A percentile compares a stretch with the other conserved stretches of the same genome.
Conservation (phyloP, 2,113 vertebrate species). For the Columba livia region DNA sequence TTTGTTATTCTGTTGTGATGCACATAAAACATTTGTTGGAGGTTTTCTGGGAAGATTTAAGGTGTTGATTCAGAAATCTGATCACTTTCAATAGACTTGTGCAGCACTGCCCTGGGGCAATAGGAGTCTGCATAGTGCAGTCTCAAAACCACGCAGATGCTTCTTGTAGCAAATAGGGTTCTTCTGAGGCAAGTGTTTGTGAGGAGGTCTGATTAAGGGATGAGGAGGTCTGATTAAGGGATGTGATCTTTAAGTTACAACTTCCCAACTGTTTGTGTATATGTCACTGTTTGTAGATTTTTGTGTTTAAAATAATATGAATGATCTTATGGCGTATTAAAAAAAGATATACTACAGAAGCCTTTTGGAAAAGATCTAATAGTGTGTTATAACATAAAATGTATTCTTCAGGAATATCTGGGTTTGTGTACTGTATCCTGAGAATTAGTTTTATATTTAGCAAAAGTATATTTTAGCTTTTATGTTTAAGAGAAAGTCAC, state of each 20-base stretch:
- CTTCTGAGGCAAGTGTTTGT: background rate
- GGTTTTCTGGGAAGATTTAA: constrained; percentile 20
- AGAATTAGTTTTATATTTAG: constrained; percentile 56
- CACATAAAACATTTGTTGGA: constrained; percentile 41
- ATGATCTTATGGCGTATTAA: constrained; percentile 38
- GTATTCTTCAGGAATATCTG: constrained; percentile 47
- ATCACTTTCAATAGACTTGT: background rate
- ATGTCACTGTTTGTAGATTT: constrained; percentile 58
- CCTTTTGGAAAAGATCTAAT: background rate
- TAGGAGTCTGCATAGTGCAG: background rate
- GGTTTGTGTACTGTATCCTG: constrained; percentile 4
- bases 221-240: background rate
- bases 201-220: background rate
- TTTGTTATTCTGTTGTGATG: constrained; percentile 33
- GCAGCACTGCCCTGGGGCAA: background rate
- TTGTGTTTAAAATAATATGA: constrained; percentile 53
- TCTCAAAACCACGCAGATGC: constrained; percentile 6
- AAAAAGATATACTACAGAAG: background rate
- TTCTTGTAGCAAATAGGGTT: background rate
- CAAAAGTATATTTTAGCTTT: constrained; percentile 48
- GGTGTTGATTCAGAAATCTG: background rate
- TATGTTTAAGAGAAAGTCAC: constrained; percentile 29
- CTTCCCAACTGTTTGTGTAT: constrained; percentile 31
- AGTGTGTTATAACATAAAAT: constrained; percentile 38
- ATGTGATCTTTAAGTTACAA: background rate